A percentile compares a stretch with the other conserved stretches of the same genome.
These are phyloP conservation scores for Conger conger DNA, from an alignment of 2,113 vertebrate genomes.

Conservation along the genomic window DNA sequence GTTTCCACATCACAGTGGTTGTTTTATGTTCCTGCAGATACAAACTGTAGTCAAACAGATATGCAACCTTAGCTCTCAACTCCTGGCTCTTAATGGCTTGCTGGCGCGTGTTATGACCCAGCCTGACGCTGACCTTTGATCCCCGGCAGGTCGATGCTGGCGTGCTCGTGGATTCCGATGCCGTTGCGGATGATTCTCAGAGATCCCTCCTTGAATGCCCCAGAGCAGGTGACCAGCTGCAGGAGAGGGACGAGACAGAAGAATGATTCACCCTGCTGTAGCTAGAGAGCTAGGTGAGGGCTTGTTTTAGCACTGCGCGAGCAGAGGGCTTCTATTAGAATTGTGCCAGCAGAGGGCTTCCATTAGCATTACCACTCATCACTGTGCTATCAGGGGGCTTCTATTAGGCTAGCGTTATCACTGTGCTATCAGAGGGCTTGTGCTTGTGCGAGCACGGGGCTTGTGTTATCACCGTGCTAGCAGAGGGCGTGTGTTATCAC, in stretches of 20 bases:
- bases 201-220: constrained; percentile 96
- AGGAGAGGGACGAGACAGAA: constrained; percentile 36
- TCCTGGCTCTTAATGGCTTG: no score
- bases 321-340: no score
- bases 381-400: no score
- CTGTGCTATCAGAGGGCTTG: neutral
- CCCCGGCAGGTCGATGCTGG: constrained; percentile 95
- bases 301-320: neutral
- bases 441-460: neutral
- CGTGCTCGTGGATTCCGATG: constrained; percentile 96
- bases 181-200: constrained; percentile 95
- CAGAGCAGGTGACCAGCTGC: constrained; percentile 95
- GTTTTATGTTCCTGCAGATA: no score
- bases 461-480: no score
- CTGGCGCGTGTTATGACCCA: neutral
- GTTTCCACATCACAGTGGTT: no score
- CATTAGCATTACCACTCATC: no score
- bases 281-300: neutral
- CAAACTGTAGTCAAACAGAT: no score
- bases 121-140: constrained; percentile 85
- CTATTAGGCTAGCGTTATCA: neutral
- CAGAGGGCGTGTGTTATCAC: no score
- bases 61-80: no score
- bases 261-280: neutral
- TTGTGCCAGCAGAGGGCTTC: neutral